These are phyloP conservation scores for Solenopsis fugax DNA, from an alignment of 1,140 invertebrate genomes.

Conservation along the genomic window DNA sequence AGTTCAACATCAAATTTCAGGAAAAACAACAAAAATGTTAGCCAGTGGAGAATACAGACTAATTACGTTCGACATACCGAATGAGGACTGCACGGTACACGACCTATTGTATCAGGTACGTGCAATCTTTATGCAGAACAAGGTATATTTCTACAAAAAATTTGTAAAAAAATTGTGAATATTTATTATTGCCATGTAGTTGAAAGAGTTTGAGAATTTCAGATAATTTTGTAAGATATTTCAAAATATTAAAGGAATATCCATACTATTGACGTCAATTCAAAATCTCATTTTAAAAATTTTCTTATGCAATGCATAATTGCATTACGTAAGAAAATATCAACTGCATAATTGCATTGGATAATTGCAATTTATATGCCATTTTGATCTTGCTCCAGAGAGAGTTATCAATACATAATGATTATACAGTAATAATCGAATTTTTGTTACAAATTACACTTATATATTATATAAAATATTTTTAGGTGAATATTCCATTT, in stretches of 20 bases:
- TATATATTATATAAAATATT: slow-evolving; percentile 62
- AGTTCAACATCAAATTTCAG: slow-evolving; percentile 85
- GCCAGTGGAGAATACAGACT: slow-evolving; percentile 91
- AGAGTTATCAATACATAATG: neutral
- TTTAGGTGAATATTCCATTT: slow-evolving; percentile 89
- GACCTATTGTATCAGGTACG: slow-evolving; percentile 92
- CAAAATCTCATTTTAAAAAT: neutral
- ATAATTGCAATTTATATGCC: slow-evolving; percentile 1
- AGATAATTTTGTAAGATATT: slow-evolving; percentile 4
- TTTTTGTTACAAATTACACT: neutral
- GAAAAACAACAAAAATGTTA: slow-evolving; percentile 91
- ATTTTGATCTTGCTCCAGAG: neutral
- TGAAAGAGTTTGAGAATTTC: neutral
- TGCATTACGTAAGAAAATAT: too few species aligned
- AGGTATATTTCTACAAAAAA: slow-evolving; percentile 49
- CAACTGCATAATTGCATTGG: neutral
- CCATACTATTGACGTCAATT: neutral
- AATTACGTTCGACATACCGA: slow-evolving; percentile 92
- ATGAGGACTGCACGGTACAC: slow-evolving; percentile 92
- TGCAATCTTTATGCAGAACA: neutral
- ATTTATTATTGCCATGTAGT: neutral
- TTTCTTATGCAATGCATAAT: neutral
- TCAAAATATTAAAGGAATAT: slow-evolving; percentile 11
- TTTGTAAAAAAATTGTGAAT: slow-evolving; percentile 26
- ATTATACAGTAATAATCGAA: neutral